A percentile compares a stretch with the other conserved stretches of the same genome.
Conservation (phyloP, 2,888 invertebrate species). For the Ichneumoninae sp. region DNA sequence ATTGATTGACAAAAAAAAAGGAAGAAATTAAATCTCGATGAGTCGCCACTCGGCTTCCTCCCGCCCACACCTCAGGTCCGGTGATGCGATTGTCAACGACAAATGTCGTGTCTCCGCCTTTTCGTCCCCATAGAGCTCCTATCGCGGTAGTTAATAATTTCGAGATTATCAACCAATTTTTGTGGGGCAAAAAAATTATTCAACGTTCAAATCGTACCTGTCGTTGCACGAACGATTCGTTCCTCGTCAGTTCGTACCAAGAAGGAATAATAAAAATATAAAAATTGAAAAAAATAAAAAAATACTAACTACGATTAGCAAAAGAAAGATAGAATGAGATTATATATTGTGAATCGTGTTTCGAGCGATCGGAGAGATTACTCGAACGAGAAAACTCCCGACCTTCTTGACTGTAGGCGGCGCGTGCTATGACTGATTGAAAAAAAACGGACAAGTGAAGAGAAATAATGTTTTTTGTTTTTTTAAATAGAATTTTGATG, state of each 20-base stretch:
- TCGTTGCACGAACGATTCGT: conserved; percentile 58
- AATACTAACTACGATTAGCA: conserved; percentile 18
- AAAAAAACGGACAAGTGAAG: conserved; percentile 38
- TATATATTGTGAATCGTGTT: conserved; percentile 57
- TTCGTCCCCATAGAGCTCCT: not conserved
- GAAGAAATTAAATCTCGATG: conserved; percentile 16
- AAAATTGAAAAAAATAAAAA: conserved; percentile 44
- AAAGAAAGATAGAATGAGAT: conserved; percentile 48
- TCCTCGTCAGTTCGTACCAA: conserved; percentile 57
- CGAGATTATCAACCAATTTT: conserved; percentile 7
- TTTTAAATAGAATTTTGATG: conserved; percentile 67
- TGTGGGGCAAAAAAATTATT: conserved; percentile 37
- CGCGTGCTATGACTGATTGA: conserved; percentile 38
- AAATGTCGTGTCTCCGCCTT: not conserved
- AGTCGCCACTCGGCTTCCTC: conserved; percentile 35
- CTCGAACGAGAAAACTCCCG: conserved; percentile 18
- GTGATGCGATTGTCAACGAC: conserved; percentile 19
- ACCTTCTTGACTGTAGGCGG: conserved; percentile 17
- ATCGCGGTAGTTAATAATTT: conserved; percentile 32
- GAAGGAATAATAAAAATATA: conserved; percentile 41
- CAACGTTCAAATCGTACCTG: conserved; percentile 64
- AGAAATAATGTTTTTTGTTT: conserved; percentile 55
- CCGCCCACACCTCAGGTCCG: conserved; percentile 20
- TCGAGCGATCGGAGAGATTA: conserved; percentile 13
- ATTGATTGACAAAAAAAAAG: conserved; percentile 68